Evolutionary conservation across 2,113 vertebrate genomes (phyloP), one percentile per base, ranked within the genome.

Genomic region (Rhipidura dahli): DNA sequence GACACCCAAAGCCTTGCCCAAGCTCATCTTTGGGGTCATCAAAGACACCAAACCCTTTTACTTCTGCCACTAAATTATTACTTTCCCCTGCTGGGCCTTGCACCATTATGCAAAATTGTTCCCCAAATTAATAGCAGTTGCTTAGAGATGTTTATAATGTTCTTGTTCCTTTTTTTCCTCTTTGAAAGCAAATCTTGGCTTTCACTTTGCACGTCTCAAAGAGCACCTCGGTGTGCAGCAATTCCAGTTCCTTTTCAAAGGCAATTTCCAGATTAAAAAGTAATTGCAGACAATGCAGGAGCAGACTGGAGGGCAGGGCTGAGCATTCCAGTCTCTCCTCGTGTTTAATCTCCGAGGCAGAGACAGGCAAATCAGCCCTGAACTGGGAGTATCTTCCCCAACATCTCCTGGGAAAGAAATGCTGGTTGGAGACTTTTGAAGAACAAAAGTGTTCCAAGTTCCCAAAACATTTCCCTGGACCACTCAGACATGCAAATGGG

Each of bases 171-270:
- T 83, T 86, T 77, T 45, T 59, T n/a, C 15, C 30, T 56, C 81
- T 84, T 85, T 56, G 70, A 94, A 93, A 96, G n/a, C 20, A 24
- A 61, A 61, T 57, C 12, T n/a, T 1, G 3, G 26, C 26, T 64
- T 63, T 77, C 60, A 5, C 42, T 94, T 77, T 28, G 82, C 90
- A 56, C 69, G 30, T 60, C 84, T 64, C 44, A 19, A 42, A 64
- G 82, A 40, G 6, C 33, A 5, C 51, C n/a, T n/a, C 73, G 4
- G 40, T 6, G 40, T 33, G 59, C 59, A 39, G 39, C 75, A n/a
- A 66, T 88, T 83, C 71, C 14, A 86, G 93, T 92, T 77, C 85
- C 83, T 91, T 96, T 95, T 97, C 94, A 96, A 94, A 96, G 95
- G 33, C 57, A 57, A 83, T 90, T 93, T 65, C 70, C 51, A 83